Evolutionary conservation across 1,140 invertebrate species (phyloP).

Genomic region (Orchestia grillus): DNA sequence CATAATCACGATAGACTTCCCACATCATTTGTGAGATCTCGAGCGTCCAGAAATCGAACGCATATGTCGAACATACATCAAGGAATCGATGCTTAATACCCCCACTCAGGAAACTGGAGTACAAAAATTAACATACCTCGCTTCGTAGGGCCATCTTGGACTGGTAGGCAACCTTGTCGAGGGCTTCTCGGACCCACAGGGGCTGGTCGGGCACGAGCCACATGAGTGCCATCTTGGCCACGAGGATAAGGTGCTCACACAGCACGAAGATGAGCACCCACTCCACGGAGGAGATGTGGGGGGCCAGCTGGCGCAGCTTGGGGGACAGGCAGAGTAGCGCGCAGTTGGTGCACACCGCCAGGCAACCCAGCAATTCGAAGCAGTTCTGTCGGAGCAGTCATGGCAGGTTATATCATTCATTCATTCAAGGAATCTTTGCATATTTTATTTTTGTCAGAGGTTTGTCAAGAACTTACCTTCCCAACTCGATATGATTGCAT

Average conservation of each 20-base stretch:
- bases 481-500: no score
- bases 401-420: no score
- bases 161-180: constrained; percentile 70
- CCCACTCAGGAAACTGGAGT: background rate
- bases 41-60: background rate
- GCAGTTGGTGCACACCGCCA: constrained; percentile 95
- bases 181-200: constrained; percentile 87
- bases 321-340: constrained; percentile 93
- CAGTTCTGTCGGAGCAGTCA: constrained; percentile 78
- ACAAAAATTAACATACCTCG: constrained; percentile 69
- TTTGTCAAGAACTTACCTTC: no score
- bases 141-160: constrained; percentile 79
- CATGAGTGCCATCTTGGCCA: constrained; percentile 83
- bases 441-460: no score
- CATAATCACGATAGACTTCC: background rate
- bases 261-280: constrained; percentile 83
- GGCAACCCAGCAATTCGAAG: constrained; percentile 92
- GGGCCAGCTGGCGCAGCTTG: constrained; percentile 88
- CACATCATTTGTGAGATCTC: background rate
- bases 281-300: constrained; percentile 86
- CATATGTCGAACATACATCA: background rate
- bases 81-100: no score
- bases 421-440: no score
- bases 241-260: constrained; percentile 84
- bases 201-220: constrained; percentile 93